Evolutionary conservation across 2,113 vertebrate species (phyloP), one percentile per base, ranked within the genome.

Genomic region (Tamias sibiricus): DNA sequence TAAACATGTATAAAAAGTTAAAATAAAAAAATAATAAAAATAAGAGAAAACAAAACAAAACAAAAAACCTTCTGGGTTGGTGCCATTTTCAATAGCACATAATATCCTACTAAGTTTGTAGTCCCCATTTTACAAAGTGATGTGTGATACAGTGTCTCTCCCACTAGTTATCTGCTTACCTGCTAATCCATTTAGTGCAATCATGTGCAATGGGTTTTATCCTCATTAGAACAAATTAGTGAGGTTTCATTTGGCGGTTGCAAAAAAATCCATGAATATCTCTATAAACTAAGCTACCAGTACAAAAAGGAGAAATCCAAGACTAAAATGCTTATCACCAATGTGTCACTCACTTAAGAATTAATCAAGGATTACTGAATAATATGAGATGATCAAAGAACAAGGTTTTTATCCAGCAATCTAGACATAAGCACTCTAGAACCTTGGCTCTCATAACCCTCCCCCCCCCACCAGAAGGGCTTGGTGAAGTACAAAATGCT

Each of bases 191-290:
- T 80, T 95, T 93, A 94, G 76, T 85, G 80, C 32, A 83, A 92
- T 95, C 62, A 47, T 89, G 44, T 77, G 66, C 62, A 91, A 79
- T 86, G 57, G 68, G 74, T 85, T 95, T 81, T 82, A 96, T 76
- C 87, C 44, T 90, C 71, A 96, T 87, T 81, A 93, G 82, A n/a
- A 92, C 30, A 85, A 96, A 95, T 95, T 82, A 92, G 74, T 74
- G 49, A 87, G 52, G 81, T 82, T 90, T 90, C 87, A 88, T 88
- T 95, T 90, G 76, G 37, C 59, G 64, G 71, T 62, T 76, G 66
- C 96, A 92, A 75, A 93, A 49, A 90, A 24, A 83, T 69, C 44
- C 28, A 24, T 24, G 35, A 74, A 32, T 77, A 62, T 94, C 40
- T 94, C 72, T 83, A 22, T 44, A n/a, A 69, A 35, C 32, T 62